A percentile compares a stretch with the other conserved stretches of the same genome.
Evolutionary conservation across 2,888 invertebrate species (phyloP).

Genomic region (Drosophila eohydei): DNA sequence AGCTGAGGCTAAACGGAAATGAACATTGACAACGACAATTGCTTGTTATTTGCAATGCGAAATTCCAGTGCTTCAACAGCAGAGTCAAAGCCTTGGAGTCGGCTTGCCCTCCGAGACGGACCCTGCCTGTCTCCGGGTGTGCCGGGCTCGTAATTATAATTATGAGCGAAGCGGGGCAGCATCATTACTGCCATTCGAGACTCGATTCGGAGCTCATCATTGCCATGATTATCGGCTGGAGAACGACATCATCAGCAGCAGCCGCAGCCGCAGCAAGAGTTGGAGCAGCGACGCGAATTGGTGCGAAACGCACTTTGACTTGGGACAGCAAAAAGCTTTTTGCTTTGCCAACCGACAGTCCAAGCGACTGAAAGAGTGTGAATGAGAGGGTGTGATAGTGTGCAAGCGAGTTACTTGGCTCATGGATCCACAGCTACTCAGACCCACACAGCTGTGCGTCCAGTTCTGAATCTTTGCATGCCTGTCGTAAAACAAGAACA

Average conservation of each 20-base stretch:
- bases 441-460: constrained; percentile 27
- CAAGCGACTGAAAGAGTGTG: not conserved
- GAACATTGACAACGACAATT: constrained; percentile 83
- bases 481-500: constrained; percentile 26
- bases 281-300: constrained; percentile 58
- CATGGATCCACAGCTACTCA: constrained; percentile 24
- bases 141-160: constrained; percentile 71
- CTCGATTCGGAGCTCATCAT: constrained; percentile 68
- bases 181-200: constrained; percentile 70
- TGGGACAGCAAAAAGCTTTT: constrained; percentile 62
- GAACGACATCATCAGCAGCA: constrained; percentile 71
- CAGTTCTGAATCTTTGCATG: constrained; percentile 32
- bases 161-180: constrained; percentile 69
- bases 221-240: constrained; percentile 73
- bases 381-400: not conserved
- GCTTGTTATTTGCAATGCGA: constrained; percentile 82
- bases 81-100: constrained; percentile 39
- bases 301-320: constrained; percentile 80
- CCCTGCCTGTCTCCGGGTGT: constrained; percentile 3
- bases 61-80: constrained; percentile 71
- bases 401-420: constrained; percentile 2
- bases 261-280: constrained; percentile 10
- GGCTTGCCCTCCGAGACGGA: constrained; percentile 1
- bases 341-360: constrained; percentile 25
- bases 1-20: constrained; percentile 74